These are phyloP conservation scores for Trichosurus vulpecula DNA, from an alignment of 2,797 vertebrate species.

Conservation along the genomic window DNA sequence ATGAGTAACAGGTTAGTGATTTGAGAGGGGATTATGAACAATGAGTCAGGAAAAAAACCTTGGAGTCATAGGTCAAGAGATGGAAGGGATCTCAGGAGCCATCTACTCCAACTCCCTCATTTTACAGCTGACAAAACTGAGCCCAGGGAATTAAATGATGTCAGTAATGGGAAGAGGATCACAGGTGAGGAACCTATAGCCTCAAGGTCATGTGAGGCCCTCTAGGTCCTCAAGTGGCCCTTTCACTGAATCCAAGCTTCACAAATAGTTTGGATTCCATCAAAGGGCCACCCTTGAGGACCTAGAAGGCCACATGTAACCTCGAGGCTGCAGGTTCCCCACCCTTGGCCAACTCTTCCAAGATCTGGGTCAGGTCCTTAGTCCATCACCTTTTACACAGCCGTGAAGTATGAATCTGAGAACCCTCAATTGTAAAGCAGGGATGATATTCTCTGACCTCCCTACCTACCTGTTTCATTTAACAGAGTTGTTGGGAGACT, in stretches of 20 bases:
- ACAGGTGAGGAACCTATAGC: too few relatives aligned
- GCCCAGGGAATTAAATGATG: too few relatives aligned
- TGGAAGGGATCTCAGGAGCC: too few relatives aligned
- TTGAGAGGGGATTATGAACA: background rate
- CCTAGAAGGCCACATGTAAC: too few relatives aligned
- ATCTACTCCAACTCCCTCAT: too few relatives aligned
- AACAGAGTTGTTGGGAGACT: background rate
- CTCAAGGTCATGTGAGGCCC: too few relatives aligned
- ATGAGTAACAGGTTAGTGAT: background rate
- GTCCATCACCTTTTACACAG: background rate
- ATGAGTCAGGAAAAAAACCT: background rate
- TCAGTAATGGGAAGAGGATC: background rate
- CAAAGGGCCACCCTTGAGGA: too few relatives aligned
- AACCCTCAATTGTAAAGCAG: background rate
- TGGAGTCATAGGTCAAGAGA: background rate
- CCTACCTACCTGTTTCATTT: background rate
- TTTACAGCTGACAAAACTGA: too few relatives aligned
- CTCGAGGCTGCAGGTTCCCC: too few relatives aligned
- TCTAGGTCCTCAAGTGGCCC: too few relatives aligned
- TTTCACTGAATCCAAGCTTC: too few relatives aligned
- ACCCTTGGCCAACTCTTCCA: background rate
- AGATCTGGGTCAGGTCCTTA: background rate
- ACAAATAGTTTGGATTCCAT: too few relatives aligned
- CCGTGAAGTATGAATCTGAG: background rate
- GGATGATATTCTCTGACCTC: background rate